Conservation (phyloP, 64 coral and sea anemone genomes). For the Actinia tenebrosa region DNA sequence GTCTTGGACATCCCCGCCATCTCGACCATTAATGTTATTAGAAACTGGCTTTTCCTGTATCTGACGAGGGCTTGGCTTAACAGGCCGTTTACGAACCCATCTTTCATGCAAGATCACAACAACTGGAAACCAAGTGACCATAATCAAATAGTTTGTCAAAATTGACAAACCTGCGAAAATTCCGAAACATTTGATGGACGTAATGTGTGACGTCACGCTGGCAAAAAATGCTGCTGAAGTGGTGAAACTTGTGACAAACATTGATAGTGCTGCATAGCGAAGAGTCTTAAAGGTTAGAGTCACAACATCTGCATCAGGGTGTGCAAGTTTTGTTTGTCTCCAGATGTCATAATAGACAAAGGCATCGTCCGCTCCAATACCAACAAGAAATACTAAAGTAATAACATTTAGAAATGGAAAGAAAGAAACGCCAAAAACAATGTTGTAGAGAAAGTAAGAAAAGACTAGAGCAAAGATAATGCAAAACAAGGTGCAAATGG, state of each 20-base stretch:
- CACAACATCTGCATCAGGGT: conserved; percentile 39
- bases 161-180: conserved; percentile 87
- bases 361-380: conserved; percentile 89
- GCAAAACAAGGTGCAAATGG: conserved; percentile 55
- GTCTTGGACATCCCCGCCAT: not conserved
- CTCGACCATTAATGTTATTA: not conserved
- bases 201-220: conserved; percentile 72
- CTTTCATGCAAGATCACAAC: conserved; percentile 77
- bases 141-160: conserved; percentile 76
- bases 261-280: conserved; percentile 78
- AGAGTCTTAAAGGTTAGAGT: conserved; percentile 70
- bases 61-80: not conserved
- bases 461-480: conserved; percentile 69
- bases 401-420: conserved; percentile 87
- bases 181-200: conserved; percentile 81
- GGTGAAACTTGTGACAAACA: conserved; percentile 95
- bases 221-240: conserved; percentile 97
- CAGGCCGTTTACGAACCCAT: conserved; percentile 51
- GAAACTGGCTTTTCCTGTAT: not conserved
- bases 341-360: conserved; percentile 96
- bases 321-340: conserved; percentile 57
- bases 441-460: conserved; percentile 82
- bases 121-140: conserved; percentile 93
- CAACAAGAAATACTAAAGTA: conserved; percentile 75
- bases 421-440: conserved; percentile 68